Evolutionary conservation across 2,888 invertebrate genomes (phyloP).

Genomic region (Acronicta psi): DNA sequence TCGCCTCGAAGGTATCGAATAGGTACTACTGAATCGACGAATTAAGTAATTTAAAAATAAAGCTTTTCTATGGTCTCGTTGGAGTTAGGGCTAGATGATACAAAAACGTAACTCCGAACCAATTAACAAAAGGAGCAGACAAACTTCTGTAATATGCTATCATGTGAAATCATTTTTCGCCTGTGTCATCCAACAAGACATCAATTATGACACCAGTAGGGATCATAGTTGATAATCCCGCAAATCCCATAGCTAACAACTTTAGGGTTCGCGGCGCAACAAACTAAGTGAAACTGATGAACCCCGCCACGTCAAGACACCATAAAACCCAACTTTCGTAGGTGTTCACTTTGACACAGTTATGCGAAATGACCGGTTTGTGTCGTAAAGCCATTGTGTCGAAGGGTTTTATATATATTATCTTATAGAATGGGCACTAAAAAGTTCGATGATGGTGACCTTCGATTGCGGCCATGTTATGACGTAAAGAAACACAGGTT

Average conservation of each 20-base stretch:
- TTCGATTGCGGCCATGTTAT: conserved; percentile 24
- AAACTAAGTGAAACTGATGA: conserved; percentile 52
- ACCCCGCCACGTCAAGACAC: conserved; percentile 23
- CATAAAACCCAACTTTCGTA: conserved; percentile 48
- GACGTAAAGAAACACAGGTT: conserved; percentile 16
- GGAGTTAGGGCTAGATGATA: too few relatives aligned
- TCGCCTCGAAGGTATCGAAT: too few relatives aligned
- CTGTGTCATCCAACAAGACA: conserved; percentile 23
- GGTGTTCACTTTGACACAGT: conserved; percentile 28
- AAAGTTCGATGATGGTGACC: conserved; percentile 30
- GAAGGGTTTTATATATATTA: conserved; percentile 22
- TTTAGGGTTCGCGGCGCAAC: conserved; percentile 35
- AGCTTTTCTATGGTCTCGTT: too few relatives aligned
- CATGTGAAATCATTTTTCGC: conserved; percentile 4
- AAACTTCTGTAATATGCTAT: background rate
- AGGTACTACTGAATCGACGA: too few relatives aligned
- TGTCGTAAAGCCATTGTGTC: conserved; percentile 38
- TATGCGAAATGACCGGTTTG: conserved; percentile 36
- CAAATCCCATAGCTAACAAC: conserved; percentile 42
- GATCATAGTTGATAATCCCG: conserved; percentile 47
- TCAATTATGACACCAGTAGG: conserved; percentile 16
- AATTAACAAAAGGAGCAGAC: background rate
- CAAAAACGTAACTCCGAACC: too few relatives aligned
- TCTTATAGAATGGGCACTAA: conserved; percentile 29
- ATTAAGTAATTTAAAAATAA: too few relatives aligned